Evolutionary conservation across 2,888 invertebrate genomes (phyloP), one percentile per base, ranked within the genome.

Genomic region (Lasioglossum calceatum): DNA sequence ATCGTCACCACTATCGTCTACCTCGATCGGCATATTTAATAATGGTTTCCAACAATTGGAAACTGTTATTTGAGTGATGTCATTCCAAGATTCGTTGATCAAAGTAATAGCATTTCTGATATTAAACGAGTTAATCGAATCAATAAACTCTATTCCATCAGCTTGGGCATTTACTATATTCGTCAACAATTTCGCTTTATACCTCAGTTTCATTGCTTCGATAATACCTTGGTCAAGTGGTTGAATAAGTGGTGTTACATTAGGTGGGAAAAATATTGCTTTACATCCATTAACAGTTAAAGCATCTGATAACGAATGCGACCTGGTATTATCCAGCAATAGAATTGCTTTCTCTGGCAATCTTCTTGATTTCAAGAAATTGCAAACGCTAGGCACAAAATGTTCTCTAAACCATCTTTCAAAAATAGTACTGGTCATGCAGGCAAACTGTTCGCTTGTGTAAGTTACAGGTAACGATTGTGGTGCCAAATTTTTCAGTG

Each of bases 401-500:
- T 70, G 10, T 70, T 39, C 23, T 70, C 32, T 70, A 23, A 70
- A 39, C 70, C 70, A 70, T 70, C 1, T 70, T 39, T 70, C 23
- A 5, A 70, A 70, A 12, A 39, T 70, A n/a, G 4, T 10, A 23
- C 23, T 5, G 4, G 10, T 70, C 70, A 70, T 70, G 10, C 70
- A 70, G 12, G 70, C 39, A 39, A 12, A 23, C 19, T 70, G 36
- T 70, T 39, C 36, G 1, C 39, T 36, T 70, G 70, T 70, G 8
- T 70, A 70, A 39, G 4, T 70, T 23, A 70, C 70, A 12, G 70
- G 70, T 36, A 70, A 39, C 4, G 12, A 70, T 23, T 70, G 36
- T 1, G 23, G 70, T n/a, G 70, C 70, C 39, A 70, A 70, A 70
- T 36, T 70, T 70, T 70, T 70, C 23, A 70, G 39, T 70, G 70